A percentile compares a stretch with the other conserved stretches of the same genome.
Evolutionary conservation across 2,113 vertebrate species (phyloP).

Genomic region (Grammomys surdaster): DNA sequence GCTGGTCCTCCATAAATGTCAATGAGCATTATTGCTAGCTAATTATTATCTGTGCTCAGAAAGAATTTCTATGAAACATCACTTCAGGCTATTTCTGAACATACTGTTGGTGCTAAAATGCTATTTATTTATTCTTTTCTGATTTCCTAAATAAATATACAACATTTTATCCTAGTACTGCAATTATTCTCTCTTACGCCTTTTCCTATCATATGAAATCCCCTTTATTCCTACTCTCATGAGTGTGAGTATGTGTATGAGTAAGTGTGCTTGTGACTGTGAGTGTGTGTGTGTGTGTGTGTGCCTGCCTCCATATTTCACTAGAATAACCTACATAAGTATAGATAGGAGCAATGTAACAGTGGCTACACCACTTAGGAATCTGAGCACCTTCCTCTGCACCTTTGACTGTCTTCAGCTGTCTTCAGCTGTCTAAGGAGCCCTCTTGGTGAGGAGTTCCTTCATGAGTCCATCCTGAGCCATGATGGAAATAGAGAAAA

Average conservation of each 20-base stretch:
- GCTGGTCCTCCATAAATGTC: background rate
- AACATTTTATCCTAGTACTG: background rate
- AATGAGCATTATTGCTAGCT: background rate
- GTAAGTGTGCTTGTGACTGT: background rate
- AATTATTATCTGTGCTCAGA: background rate
- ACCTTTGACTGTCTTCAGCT: background rate
- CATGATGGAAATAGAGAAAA: background rate
- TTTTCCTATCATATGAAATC: background rate
- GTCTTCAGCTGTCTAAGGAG: background rate
- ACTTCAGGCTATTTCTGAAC: background rate
- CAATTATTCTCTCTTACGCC: background rate
- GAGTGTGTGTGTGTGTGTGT: background rate
- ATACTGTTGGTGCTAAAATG: background rate
- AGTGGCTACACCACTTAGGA: background rate
- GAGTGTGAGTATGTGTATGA: background rate
- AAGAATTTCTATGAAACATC: background rate
- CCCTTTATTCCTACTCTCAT: too few relatives aligned
- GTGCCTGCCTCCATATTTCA: background rate
- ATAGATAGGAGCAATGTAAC: background rate
- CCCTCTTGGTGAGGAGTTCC: background rate
- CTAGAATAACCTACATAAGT: background rate
- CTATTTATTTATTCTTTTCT: background rate
- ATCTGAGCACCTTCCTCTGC: accelerated
- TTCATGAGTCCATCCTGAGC: too few relatives aligned
- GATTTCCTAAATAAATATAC: background rate